Percentiles rank a stretch among this genome's conserved stretches.
Evolutionary conservation across 2,113 vertebrate genomes (phyloP).

Genomic region (Dipodomys merriami): DNA sequence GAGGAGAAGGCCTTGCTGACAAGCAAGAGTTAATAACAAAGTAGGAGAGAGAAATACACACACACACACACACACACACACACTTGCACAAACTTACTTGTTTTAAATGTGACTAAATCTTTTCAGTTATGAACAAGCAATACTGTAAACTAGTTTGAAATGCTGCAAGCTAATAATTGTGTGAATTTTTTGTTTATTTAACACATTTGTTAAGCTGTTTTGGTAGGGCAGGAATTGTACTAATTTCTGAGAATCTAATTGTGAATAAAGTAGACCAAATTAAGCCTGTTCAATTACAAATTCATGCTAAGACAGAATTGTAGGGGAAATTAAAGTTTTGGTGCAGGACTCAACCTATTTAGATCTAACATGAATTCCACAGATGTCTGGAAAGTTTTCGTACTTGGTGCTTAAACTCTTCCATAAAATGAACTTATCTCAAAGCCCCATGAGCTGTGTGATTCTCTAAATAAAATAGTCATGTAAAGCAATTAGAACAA

Average conservation of each 20-base stretch:
- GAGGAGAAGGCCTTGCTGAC: not conserved
- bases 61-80: too few species aligned
- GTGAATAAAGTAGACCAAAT: not conserved
- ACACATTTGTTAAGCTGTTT: not conserved
- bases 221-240: not conserved
- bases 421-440: not conserved
- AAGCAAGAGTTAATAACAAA: conserved; percentile 35
- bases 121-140: not conserved
- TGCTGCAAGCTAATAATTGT: not conserved
- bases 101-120: not conserved
- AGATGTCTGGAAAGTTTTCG: not conserved
- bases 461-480: not conserved
- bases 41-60: not conserved
- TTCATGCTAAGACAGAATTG: not conserved
- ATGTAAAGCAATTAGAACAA: not conserved
- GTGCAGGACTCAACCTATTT: not conserved
- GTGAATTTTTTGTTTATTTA: conserved; percentile 13
- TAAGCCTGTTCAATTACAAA: not conserved
- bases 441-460: not conserved
- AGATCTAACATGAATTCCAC: not conserved
- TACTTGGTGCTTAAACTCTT: not conserved
- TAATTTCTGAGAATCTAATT: not conserved
- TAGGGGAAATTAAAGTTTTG: not conserved
- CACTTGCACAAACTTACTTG: not conserved
- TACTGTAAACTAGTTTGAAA: not conserved